Conservation (phyloP, 2,888 invertebrate species). For the Oscheius sp. region DNA sequence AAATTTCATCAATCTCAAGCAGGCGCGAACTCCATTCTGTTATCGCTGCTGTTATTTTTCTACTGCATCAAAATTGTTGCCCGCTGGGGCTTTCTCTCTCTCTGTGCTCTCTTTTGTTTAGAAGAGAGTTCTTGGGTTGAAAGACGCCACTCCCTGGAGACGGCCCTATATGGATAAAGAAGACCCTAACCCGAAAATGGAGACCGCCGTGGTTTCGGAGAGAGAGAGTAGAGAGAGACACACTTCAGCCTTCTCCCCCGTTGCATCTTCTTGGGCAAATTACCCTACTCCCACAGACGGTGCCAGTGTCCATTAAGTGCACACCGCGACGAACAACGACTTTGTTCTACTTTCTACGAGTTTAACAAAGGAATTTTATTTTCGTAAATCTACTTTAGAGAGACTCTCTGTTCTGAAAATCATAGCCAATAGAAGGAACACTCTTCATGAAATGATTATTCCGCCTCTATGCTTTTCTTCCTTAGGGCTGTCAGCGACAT, state of each 20-base stretch:
- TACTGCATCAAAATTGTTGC: no score
- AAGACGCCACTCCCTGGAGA: conserved; percentile 17
- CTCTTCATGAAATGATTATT: conserved; percentile 28
- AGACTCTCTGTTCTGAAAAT: not conserved
- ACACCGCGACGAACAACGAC: conserved; percentile 20
- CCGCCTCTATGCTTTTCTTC: conserved; percentile 17
- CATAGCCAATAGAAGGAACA: not conserved
- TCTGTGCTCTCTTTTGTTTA: conserved; percentile 25
- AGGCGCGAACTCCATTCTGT: not conserved
- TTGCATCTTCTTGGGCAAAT: conserved; percentile 33
- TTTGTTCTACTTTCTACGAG: conserved; percentile 25
- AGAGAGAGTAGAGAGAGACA: not conserved
- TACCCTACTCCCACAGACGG: conserved; percentile 21
- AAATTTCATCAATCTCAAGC: conserved; percentile 14
- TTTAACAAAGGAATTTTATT: conserved; percentile 21
- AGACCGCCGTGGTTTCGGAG: conserved; percentile 34
- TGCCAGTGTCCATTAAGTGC: conserved; percentile 26
- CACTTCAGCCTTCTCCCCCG: not conserved
- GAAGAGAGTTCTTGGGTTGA: conserved; percentile 24
- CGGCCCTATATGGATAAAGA: conserved; percentile 32
- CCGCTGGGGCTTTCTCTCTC: not conserved
- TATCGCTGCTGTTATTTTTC: no score
- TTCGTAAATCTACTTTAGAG: not conserved
- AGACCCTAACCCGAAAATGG: conserved; percentile 37
- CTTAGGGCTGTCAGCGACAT: not conserved